Percentiles rank a stretch among this genome's conserved stretches.
Conservation (phyloP, 2,888 invertebrate species). For the Cetonia aurata region DNA sequence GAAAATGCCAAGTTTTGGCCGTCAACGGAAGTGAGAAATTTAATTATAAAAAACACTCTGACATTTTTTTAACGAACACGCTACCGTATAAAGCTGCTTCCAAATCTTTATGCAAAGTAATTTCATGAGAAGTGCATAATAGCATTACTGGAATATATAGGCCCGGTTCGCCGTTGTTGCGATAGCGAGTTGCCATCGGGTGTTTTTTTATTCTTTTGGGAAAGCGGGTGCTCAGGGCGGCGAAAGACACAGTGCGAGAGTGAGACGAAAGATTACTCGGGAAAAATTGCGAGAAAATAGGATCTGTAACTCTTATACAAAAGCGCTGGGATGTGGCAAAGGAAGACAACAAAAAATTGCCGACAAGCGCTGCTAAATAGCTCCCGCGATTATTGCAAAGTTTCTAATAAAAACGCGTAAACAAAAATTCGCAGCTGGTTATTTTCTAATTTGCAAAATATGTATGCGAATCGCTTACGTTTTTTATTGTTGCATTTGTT, state of each 20-base stretch:
- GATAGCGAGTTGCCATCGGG: constrained; percentile 37
- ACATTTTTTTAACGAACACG: constrained; percentile 54
- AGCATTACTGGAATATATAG: constrained; percentile 54
- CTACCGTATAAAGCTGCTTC: constrained; percentile 54
- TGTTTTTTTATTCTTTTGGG: constrained; percentile 7
- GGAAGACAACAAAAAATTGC: constrained; percentile 9
- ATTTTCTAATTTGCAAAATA: not conserved
- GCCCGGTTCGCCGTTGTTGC: constrained; percentile 38
- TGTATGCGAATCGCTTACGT: no score
- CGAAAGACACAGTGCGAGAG: no score
- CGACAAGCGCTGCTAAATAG: constrained; percentile 28
- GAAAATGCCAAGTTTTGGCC: constrained; percentile 49
- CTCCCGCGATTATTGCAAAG: not conserved
- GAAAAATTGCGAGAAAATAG: constrained; percentile 37
- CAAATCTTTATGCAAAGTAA: constrained; percentile 58
- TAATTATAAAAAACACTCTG: constrained; percentile 59
- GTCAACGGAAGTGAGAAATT: constrained; percentile 56
- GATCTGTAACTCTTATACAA: constrained; percentile 24
- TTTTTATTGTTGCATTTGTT: not conserved
- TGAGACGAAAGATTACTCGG: constrained; percentile 18
- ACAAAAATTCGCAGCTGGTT: not conserved
- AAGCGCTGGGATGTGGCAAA: constrained; percentile 12
- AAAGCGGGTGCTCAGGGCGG: no score
- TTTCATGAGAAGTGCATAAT: constrained; percentile 59
- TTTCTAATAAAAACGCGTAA: constrained; percentile 1